These are phyloP conservation scores for Carapus acus DNA, from an alignment of 2,797 vertebrate species.

Conservation along the genomic window DNA sequence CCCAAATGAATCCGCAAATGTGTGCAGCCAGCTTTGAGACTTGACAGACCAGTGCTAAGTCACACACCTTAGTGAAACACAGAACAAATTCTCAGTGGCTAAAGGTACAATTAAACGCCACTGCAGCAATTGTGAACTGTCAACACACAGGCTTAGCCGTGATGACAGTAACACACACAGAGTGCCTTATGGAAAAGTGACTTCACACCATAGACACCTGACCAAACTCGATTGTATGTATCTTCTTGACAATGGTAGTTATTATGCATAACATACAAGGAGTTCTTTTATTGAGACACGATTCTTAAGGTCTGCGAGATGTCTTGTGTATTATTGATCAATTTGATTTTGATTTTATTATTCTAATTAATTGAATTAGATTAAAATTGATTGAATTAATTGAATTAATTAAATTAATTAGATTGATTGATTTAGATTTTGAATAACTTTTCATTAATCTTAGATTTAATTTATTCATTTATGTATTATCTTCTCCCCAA, in stretches of 20 bases:
- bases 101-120: conserved; percentile 18
- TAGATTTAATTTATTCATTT: too few species aligned
- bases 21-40: conserved; percentile 16
- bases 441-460: too few species aligned
- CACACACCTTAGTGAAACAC: conserved; percentile 19
- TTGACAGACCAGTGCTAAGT: conserved; percentile 27
- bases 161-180: conserved; percentile 33
- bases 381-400: too few species aligned
- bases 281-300: too few species aligned
- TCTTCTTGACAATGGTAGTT: conserved; percentile 43
- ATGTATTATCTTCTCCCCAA: too few species aligned
- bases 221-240: conserved; percentile 60
- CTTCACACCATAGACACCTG: conserved; percentile 48
- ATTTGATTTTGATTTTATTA: too few species aligned
- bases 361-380: too few species aligned
- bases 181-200: conserved; percentile 34
- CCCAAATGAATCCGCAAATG: conserved; percentile 31
- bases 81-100: conserved; percentile 13
- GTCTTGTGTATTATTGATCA: too few species aligned
- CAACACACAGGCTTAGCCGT: conserved; percentile 13
- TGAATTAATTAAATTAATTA: too few species aligned
- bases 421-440: too few species aligned
- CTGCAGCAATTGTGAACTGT: conserved; percentile 17
- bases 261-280: too few species aligned
- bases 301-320: too few species aligned